Evolutionary conservation across 1,140 invertebrate species (phyloP), one percentile per base, ranked within the genome.

Genomic region (Brachionus sp.): DNA sequence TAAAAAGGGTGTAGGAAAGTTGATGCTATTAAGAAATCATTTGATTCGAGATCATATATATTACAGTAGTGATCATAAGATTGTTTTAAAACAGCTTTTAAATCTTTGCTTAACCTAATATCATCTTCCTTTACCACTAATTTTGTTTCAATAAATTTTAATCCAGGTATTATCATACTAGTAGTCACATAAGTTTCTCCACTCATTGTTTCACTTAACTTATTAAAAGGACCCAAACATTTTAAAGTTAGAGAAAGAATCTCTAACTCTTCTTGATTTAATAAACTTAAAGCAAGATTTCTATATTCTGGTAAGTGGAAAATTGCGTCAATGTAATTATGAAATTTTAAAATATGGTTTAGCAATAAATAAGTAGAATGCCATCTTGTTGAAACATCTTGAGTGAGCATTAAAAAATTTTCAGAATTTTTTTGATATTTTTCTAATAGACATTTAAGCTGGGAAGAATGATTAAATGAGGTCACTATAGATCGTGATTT

Each of bases 401-500:
- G 64, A 35, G 35, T 35, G 29, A 35, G 33, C 7, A 35, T 68
- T 68, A n/a, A 68, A 35, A 35, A 25, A 35, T 13, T 33, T 37
- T 68, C 35, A 16, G 13, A 68, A n/a, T 35, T 35, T 35, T 68
- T 68, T 13, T 35, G 13, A 35, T 35, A 68, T n/a, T 39, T 68
- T 68, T 35, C 64, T 33, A 68, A 35, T 3, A 35, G 35, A 68
- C 5, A 35, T 39, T 33, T 68, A 2, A 68, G 33, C 35, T 35
- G 64, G 35, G 64, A 68, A 35, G 64, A 68, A 68, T 68, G 64
- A 68, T 68, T 35, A 68, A 68, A 68, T 35, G 33, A 68, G n/a
- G 25, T 68, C 13, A 68, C 12, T 35, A 35, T 29, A 12, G 1
- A n/a, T n/a, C n/a, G n/a, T n/a, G n/a, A n/a, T n/a, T n/a, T n/a